A percentile compares a stretch with the other conserved stretches of the same genome.
phyloP scores from a whole-genome alignment of 2,797 vertebrate species.

The Lagodon rhomboides region DNA sequence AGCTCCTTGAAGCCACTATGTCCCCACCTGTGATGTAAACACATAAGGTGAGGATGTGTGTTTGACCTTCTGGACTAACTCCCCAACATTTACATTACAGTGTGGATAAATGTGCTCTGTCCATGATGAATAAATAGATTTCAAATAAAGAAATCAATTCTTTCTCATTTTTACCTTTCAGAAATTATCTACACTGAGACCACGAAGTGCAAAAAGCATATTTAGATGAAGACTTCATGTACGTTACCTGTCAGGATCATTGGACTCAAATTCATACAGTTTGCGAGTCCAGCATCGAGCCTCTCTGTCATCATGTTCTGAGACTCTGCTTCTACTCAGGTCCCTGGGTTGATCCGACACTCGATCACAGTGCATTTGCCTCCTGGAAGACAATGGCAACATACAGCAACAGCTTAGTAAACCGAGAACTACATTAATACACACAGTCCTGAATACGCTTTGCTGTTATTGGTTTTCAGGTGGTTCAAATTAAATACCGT shows the following conservation, averaged over 20 bases:
- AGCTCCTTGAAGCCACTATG: conserved; percentile 98
- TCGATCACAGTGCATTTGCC: conserved; percentile 94
- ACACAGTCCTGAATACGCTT: conserved; percentile 25
- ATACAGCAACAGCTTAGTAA: conserved; percentile 11
- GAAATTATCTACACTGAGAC: neutral
- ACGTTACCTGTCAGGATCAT: conserved; percentile 93
- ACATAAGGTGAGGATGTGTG: conserved; percentile 27
- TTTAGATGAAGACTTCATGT: neutral
- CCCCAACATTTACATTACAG: neutral
- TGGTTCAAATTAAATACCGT: conserved; percentile 37
- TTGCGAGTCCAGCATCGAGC: conserved; percentile 94
- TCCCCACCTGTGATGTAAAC: conserved; percentile 90
- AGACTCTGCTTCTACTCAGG: conserved; percentile 72
- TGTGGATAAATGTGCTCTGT: neutral
- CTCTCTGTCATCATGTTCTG: conserved; percentile 89
- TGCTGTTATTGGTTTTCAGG: conserved; percentile 16
- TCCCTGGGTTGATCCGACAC: conserved; percentile 84
- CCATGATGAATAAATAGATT: neutral
- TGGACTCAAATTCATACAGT: conserved; percentile 94
- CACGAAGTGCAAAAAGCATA: neutral
- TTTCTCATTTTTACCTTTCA: neutral
- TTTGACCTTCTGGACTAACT: neutral
- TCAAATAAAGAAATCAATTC: neutral
- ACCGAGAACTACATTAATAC: conserved; percentile 31
- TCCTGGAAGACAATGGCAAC: conserved; percentile 74